Conservation (phyloP, 64 coral and sea anemone genomes). For the Montipora sp. region DNA sequence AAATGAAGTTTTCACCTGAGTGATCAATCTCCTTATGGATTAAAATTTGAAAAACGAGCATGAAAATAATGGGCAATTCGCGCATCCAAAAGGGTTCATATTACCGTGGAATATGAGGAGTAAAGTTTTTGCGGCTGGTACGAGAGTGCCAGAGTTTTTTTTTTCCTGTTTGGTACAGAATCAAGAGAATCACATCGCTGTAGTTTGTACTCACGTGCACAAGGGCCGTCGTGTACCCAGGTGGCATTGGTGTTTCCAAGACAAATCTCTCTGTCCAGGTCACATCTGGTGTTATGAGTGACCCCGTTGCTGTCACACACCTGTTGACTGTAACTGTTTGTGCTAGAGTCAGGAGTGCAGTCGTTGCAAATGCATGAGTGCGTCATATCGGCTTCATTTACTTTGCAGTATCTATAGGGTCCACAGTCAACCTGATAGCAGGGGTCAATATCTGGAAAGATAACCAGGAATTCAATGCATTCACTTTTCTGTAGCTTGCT, state of each 20-base stretch:
- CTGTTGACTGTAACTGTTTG: background rate
- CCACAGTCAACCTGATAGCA: background rate
- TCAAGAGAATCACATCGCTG: background rate
- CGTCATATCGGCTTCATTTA: background rate
- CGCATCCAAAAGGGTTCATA: too few relatives aligned
- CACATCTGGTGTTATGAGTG: background rate
- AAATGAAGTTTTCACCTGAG: too few relatives aligned
- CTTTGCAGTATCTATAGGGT: background rate
- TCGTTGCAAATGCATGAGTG: background rate
- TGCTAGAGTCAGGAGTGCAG: background rate
- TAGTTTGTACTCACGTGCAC: background rate
- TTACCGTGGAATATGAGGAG: too few relatives aligned
- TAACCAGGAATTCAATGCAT: background rate
- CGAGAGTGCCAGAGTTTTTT: too few relatives aligned
- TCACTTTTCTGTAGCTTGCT: too few relatives aligned
- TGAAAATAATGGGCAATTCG: too few relatives aligned
- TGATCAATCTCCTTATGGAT: too few relatives aligned
- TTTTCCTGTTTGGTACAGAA: too few relatives aligned
- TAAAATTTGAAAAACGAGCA: too few relatives aligned
- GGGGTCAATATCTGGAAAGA: conserved; percentile 5
- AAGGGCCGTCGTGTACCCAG: background rate
- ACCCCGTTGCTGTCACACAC: background rate
- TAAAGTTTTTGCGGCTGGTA: too few relatives aligned
- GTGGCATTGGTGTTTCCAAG: conserved; percentile 9
- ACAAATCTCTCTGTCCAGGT: background rate